A percentile compares a stretch with the other conserved stretches of the same genome.
Conservation (phyloP, 2,888 invertebrate genomes). For the Macaria liturata region DNA sequence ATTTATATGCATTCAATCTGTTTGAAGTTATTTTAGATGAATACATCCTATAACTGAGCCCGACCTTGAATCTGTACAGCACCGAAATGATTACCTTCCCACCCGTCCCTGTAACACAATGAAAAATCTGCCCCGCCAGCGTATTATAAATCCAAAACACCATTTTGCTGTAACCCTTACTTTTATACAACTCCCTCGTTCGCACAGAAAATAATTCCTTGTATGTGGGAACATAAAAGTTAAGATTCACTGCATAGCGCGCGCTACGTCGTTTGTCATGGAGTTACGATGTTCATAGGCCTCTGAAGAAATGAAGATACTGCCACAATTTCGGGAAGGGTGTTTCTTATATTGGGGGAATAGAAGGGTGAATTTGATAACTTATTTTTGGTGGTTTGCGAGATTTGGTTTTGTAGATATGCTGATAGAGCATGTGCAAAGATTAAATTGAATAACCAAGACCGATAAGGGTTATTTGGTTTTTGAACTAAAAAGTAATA, state of each 20-base stretch:
- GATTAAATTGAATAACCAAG: too few relatives aligned
- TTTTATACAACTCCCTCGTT: slow-evolving; percentile 22
- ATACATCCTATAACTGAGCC: too few relatives aligned
- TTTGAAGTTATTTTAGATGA: too few relatives aligned
- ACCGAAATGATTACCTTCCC: background rate
- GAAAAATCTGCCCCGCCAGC: slow-evolving; percentile 15
- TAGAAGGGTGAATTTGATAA: too few relatives aligned
- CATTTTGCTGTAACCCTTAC: slow-evolving; percentile 23
- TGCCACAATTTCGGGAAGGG: slow-evolving; percentile 1
- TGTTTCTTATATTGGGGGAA: too few relatives aligned
- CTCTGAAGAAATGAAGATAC: slow-evolving; percentile 14
- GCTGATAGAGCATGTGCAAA: too few relatives aligned
- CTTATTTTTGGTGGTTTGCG: too few relatives aligned
- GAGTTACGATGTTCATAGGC: slow-evolving; percentile 24
- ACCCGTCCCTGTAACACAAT: slow-evolving; percentile 1
- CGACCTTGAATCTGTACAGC: too few relatives aligned
- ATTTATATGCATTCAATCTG: too few relatives aligned
- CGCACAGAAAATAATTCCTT: slow-evolving; percentile 21
- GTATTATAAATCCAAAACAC: slow-evolving; percentile 26
- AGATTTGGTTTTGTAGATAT: too few relatives aligned
- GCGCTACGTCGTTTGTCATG: slow-evolving; percentile 20
- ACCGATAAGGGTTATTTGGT: too few relatives aligned
- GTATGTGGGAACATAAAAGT: slow-evolving; percentile 24
- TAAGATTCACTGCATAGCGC: slow-evolving; percentile 27
- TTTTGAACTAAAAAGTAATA: too few relatives aligned